A percentile compares a stretch with the other conserved stretches of the same genome.
phyloP scores from a whole-genome alignment of 2,888 invertebrate species.

The Drosophila lacicola region DNA sequence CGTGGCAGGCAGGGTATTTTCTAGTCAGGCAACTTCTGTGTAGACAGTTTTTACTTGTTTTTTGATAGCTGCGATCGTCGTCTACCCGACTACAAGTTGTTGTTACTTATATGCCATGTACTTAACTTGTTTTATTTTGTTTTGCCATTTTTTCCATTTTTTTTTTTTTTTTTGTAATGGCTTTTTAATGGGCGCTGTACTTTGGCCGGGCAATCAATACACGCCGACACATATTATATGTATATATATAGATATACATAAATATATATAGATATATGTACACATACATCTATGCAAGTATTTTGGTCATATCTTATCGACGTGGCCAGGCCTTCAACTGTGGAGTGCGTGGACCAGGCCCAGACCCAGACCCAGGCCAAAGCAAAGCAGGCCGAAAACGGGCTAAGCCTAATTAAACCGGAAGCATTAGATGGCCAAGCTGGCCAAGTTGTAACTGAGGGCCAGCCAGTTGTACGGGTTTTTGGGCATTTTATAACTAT shows the following conservation, averaged over 20 bases:
- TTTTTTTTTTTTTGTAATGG: constrained; percentile 62
- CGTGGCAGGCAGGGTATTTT: constrained; percentile 3
- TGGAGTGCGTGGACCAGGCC: constrained; percentile 31
- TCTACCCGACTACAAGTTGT: constrained; percentile 26
- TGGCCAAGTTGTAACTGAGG: constrained; percentile 56
- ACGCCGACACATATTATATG: constrained; percentile 17
- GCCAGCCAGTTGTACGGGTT: constrained; percentile 44
- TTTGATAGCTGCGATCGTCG: constrained; percentile 21
- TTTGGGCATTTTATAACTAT: background rate
- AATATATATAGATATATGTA: background rate
- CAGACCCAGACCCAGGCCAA: constrained; percentile 1
- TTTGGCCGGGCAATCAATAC: constrained; percentile 74
- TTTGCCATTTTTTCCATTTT: constrained; percentile 5
- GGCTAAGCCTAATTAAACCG: constrained; percentile 72
- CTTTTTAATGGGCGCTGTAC: constrained; percentile 73
- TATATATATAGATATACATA: constrained; percentile 1
- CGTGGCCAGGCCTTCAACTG: constrained; percentile 50
- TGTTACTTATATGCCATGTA: constrained; percentile 42
- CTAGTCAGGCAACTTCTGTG: background rate
- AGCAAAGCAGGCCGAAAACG: constrained; percentile 13
- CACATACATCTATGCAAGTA: background rate
- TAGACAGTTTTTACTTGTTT: constrained; percentile 3
- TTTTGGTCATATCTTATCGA: constrained; percentile 53
- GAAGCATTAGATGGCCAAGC: constrained; percentile 72
- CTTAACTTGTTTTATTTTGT: constrained; percentile 29